These are phyloP conservation scores for Lordiphosa fenestrarum DNA, from an alignment of 2,888 invertebrate species.

Conservation along the genomic window DNA sequence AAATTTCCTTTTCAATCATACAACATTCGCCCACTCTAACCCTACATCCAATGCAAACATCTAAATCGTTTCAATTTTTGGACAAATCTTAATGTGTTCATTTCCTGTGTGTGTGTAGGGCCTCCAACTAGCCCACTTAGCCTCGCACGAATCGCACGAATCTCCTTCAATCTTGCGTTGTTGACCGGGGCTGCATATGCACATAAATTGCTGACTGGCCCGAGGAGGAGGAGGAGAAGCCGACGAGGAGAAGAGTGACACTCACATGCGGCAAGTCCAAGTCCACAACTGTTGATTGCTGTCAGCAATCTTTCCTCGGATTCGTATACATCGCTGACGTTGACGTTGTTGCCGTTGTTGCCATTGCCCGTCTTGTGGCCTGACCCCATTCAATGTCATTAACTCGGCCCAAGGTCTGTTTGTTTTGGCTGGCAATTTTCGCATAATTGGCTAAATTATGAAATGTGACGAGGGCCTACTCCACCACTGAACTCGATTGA, in stretches of 20 bases:
- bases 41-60: too few species aligned
- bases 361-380: conserved; percentile 13
- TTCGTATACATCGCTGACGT: conserved; percentile 2
- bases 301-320: conserved; percentile 57
- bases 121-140: too few species aligned
- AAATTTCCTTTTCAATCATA: too few species aligned
- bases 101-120: neutral
- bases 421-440: conserved; percentile 60
- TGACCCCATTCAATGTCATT: conserved; percentile 76
- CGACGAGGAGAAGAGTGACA: conserved; percentile 42
- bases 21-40: too few species aligned
- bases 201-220: too few species aligned
- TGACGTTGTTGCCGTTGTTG: conserved; percentile 1
- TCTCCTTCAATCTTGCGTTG: too few species aligned
- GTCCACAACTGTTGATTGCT: conserved; percentile 50
- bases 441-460: conserved; percentile 67
- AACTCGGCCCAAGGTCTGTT: conserved; percentile 70
- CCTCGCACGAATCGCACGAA: too few species aligned
- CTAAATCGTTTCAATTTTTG: too few species aligned
- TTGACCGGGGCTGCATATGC: too few species aligned
- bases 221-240: too few species aligned
- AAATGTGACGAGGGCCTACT: conserved; percentile 43
- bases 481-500: conserved; percentile 48
- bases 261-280: conserved; percentile 37
- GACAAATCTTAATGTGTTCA: too few species aligned